Evolutionary conservation across 2,113 vertebrate species (phyloP), one percentile per base, ranked within the genome.

Genomic region (Paralichthys olivaceus): DNA sequence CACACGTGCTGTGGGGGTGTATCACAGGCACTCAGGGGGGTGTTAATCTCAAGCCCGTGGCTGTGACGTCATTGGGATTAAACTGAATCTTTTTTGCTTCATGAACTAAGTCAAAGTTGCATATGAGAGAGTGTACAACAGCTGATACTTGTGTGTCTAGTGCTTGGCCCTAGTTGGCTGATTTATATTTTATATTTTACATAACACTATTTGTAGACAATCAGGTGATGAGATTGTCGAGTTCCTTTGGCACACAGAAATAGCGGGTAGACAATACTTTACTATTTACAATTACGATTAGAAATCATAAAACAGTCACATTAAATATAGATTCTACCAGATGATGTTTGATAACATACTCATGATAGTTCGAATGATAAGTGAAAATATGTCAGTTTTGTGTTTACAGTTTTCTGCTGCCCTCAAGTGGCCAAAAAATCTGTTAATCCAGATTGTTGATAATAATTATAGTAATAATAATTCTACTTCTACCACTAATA

Each of bases 41-140:
- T 12, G 66, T 26, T 91, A 91, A 93, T 89, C 86, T 85, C 61
- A 75, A 66, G 12, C 87, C 67, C 4, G 53, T 84, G 87, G 82
- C 23, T 70, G 47, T 87, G 80, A 86, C 70, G 69, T 72, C 77
- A 66, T 72, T 58, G 43, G 76, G 90, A 88, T 91, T 91, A 84
- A 87, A 83, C 23, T 4, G 47, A 73, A 53, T 77, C 43, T 56
- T 67, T 79, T 56, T 60, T 53, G 49, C 49, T 53, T 53, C 49
- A 53, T 53, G 49, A 53, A 53, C 54, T 40, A 28, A 80, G 54
- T 74, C 32, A 71, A 57, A 68, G 49, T 67, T 76, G 45, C 75
- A 67, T 34, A 75, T 74, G 66, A 69, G 43, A 61, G 37, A 57
- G 22, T 22, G 15, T 2, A 64, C 25, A 72, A 45, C 73, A 56